Evolutionary conservation across 2,113 vertebrate genomes (phyloP).

Genomic region (Coracopsis vasa): DNA sequence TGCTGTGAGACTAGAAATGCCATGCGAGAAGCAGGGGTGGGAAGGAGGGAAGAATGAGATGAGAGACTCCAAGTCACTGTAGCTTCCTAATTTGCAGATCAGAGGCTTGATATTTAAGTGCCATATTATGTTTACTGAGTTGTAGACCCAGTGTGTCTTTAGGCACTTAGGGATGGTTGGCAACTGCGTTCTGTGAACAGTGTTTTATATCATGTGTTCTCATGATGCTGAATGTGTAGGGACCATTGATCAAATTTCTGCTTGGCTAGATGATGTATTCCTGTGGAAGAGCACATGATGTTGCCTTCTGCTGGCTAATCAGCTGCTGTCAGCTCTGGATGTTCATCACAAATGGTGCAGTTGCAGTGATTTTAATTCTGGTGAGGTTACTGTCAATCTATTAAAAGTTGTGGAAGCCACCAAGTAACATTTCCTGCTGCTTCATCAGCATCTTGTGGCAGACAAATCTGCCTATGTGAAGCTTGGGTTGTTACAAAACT

Average conservation of each 20-base stretch:
- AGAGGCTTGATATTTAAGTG: background rate
- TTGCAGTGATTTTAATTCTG: background rate
- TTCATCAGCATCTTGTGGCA: background rate
- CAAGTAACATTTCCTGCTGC: background rate
- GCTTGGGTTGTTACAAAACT: background rate
- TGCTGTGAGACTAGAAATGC: background rate
- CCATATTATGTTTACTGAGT: background rate
- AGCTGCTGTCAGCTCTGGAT: background rate
- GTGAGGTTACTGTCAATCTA: background rate
- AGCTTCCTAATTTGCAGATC: background rate
- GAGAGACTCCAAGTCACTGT: fast-evolving
- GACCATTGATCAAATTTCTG: background rate
- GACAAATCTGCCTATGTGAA: background rate
- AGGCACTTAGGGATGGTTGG: background rate
- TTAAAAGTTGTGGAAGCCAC: background rate
- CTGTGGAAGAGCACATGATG: background rate
- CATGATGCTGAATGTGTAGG: background rate
- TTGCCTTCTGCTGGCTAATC: background rate
- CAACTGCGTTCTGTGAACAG: background rate
- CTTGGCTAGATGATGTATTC: background rate
- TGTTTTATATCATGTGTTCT: background rate
- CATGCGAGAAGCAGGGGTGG: background rate
- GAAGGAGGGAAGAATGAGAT: background rate
- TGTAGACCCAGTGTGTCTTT: background rate
- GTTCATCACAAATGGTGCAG: background rate